Conservation (phyloP, 2,797 vertebrate genomes). For the Sebastes taczanowskii region DNA sequence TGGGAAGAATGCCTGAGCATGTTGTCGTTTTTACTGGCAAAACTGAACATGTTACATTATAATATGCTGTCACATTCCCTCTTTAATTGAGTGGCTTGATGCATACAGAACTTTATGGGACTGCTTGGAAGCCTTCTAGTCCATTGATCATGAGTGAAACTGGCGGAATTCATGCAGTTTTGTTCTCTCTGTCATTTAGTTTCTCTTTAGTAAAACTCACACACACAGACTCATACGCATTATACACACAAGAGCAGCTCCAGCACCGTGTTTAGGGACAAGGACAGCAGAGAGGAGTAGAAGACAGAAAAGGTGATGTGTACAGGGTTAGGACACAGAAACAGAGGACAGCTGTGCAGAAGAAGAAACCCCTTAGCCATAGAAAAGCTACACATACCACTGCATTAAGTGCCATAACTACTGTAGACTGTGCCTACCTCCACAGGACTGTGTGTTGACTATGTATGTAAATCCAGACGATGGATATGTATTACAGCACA, state of each 20-base stretch:
- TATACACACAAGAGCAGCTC: neutral
- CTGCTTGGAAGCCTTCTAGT: neutral
- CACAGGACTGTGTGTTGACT: neutral
- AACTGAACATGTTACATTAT: neutral
- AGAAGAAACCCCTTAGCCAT: neutral
- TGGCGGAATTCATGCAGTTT: neutral
- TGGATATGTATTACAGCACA: neutral
- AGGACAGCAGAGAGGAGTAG: neutral
- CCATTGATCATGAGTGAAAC: neutral
- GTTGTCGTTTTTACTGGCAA: neutral
- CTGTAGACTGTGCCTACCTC: neutral
- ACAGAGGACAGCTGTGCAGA: neutral
- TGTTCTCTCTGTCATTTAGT: neutral
- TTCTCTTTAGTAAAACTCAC: neutral
- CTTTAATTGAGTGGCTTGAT: neutral
- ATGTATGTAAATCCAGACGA: neutral
- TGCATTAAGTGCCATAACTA: neutral
- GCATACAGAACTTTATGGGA: neutral
- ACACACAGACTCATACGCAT: neutral
- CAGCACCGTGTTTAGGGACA: neutral
- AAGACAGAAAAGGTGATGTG: neutral
- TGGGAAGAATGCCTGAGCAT: neutral
- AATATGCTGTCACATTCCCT: neutral
- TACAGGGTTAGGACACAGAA: neutral
- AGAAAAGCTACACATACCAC: neutral